Percentiles rank a stretch among this genome's conserved stretches.
These are phyloP conservation scores for Nothocercus nigrocapillus DNA, from an alignment of 2,113 vertebrate species.

Conservation along the genomic window DNA sequence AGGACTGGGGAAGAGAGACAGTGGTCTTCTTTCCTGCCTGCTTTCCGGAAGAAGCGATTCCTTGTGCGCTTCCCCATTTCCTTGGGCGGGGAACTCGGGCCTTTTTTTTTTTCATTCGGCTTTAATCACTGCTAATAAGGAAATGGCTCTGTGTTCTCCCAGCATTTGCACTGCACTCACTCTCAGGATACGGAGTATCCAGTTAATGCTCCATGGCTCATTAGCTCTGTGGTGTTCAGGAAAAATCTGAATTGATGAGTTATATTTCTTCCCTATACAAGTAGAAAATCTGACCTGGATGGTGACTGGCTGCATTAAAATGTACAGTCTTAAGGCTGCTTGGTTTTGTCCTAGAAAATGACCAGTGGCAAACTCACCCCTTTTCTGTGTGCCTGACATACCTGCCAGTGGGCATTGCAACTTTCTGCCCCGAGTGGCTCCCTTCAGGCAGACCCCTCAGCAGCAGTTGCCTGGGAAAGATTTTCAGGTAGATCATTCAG, in stretches of 20 bases:
- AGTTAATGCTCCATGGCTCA: not conserved
- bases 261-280: not conserved
- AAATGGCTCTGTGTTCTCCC: not conserved
- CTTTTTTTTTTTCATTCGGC: not conserved
- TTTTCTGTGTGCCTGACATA: no score
- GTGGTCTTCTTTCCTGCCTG: not conserved
- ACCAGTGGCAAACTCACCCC: not conserved
- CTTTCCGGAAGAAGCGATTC: not conserved
- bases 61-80: not conserved
- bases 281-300: not conserved
- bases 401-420: not conserved
- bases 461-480: not conserved
- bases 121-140: not conserved
- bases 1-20: not conserved
- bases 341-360: not conserved
- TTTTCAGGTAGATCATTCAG: not conserved
- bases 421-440: not conserved
- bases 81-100: not conserved
- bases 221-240: not conserved
- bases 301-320: not conserved
- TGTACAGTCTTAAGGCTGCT: not conserved
- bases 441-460: not conserved
- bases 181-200: rapidly evolving
- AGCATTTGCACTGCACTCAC: not conserved
- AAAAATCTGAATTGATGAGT: not conserved